A percentile compares a stretch with the other conserved stretches of the same genome.
Evolutionary conservation across 2,888 invertebrate genomes (phyloP).

Genomic region (Onchidella celtica): DNA sequence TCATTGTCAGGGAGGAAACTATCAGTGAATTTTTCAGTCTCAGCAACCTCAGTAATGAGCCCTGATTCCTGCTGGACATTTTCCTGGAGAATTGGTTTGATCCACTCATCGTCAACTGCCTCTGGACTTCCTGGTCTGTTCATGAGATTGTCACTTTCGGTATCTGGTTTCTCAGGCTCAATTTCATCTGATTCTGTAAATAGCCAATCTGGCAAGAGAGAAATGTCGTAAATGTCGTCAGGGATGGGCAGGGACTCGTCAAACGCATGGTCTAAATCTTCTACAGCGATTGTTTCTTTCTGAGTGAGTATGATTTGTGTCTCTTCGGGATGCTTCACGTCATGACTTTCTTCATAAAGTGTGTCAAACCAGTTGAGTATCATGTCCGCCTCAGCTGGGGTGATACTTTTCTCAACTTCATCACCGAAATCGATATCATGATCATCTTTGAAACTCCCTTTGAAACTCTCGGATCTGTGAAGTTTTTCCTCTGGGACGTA

Average conservation of each 20-base stretch:
- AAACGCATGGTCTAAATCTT: too few species aligned
- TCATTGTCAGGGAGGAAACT: conserved; percentile 11
- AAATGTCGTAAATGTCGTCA: too few species aligned
- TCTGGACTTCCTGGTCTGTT: conserved; percentile 32
- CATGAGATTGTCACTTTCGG: background rate
- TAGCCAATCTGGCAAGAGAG: conserved; percentile 25
- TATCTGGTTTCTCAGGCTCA: background rate
- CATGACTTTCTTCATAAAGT: too few species aligned
- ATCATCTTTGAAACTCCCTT: conserved; percentile 10
- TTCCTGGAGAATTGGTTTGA: background rate
- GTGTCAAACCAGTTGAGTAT: background rate
- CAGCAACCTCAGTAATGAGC: background rate
- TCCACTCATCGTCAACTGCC: conserved; percentile 34
- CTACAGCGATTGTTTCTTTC: too few species aligned
- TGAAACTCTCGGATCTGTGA: background rate
- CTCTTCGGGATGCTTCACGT: too few species aligned
- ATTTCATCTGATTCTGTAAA: conserved; percentile 10
- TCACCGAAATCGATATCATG: conserved; percentile 14
- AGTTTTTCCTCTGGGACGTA: background rate
- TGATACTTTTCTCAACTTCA: background rate
- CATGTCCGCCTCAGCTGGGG: background rate
- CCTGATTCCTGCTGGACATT: background rate
- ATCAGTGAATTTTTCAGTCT: background rate
- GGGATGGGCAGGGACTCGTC: too few species aligned
- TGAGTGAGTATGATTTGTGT: too few species aligned